Percentiles rank a stretch among this genome's conserved stretches.
Evolutionary conservation across 53 echinoderm and acorn worm species (phyloP).

Genomic region (Arbacia lixula): DNA sequence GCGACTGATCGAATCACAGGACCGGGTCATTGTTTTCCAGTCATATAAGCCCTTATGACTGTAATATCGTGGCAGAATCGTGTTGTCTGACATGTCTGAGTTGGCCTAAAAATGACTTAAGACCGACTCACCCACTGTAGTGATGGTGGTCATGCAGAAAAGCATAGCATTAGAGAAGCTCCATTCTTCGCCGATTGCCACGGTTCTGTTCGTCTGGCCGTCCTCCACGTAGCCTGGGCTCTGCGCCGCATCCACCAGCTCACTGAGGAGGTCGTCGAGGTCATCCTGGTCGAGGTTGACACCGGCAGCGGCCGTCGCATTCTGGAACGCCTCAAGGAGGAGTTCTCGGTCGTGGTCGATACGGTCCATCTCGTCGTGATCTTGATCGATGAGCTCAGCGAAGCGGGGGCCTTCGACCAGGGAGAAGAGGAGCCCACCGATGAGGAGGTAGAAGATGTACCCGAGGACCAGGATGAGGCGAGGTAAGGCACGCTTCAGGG

Average conservation of each 20-base stretch:
- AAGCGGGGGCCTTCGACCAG: conserved; percentile 32
- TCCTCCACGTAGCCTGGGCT: neutral
- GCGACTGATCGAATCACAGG: too few species aligned
- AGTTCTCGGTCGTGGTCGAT: neutral
- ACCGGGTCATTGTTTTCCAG: too few species aligned
- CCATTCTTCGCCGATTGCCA: conserved; percentile 50
- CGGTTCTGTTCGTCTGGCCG: neutral
- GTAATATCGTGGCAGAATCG: too few species aligned
- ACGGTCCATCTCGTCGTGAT: neutral
- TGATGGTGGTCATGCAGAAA: conserved; percentile 60
- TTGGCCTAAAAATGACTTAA: too few species aligned
- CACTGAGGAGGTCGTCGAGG: neutral
- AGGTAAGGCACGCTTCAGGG: conserved; percentile 14
- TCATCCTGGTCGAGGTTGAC: neutral
- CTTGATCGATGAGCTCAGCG: neutral
- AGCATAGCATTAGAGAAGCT: conserved; percentile 44
- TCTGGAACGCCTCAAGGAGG: neutral
- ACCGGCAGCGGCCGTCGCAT: neutral
- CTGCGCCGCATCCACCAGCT: neutral
- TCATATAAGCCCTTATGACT: too few species aligned
- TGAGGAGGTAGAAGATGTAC: conserved; percentile 53
- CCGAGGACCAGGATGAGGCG: conserved; percentile 23
- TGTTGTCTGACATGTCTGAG: too few species aligned
- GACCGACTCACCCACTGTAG: conserved; percentile 53
- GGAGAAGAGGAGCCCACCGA: conserved; percentile 57